phyloP scores from a whole-genome alignment of 2,888 invertebrate genomes.

The Limnephilus lunatus region DNA sequence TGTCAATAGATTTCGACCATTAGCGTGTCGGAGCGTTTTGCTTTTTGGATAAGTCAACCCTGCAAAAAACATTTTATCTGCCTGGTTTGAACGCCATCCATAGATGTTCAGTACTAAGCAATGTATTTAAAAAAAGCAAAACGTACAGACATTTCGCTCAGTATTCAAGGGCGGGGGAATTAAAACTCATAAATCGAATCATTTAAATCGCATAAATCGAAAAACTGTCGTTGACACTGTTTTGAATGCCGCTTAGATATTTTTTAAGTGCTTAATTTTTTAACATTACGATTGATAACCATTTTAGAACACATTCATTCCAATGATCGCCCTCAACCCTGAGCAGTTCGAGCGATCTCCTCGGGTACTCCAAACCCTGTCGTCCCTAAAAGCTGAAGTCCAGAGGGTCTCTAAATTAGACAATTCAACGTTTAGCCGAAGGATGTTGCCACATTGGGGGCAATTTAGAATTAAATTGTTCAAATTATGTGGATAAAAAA shows the following conservation, averaged over 20 bases:
- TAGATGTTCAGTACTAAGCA: too few species aligned
- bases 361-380: background rate
- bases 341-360: background rate
- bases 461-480: constrained; percentile 60
- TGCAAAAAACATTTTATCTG: too few species aligned
- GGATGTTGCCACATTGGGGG: constrained; percentile 60
- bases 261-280: background rate
- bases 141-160: too few species aligned
- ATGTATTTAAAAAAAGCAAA: too few species aligned
- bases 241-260: background rate
- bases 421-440: constrained; percentile 33
- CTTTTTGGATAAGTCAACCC: too few species aligned
- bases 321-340: background rate
- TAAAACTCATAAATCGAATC: too few species aligned
- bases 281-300: background rate
- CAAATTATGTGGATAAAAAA: constrained; percentile 56
- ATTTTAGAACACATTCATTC: background rate
- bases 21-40: too few species aligned
- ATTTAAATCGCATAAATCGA: too few species aligned
- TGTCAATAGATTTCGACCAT: too few species aligned
- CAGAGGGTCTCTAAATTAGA: constrained; percentile 30
- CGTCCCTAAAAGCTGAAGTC: background rate
- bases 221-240: too few species aligned
- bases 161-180: too few species aligned
- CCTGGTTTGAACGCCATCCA: too few species aligned